Conservation (phyloP, 2,888 invertebrate species). For the Coelopa pilipes region DNA sequence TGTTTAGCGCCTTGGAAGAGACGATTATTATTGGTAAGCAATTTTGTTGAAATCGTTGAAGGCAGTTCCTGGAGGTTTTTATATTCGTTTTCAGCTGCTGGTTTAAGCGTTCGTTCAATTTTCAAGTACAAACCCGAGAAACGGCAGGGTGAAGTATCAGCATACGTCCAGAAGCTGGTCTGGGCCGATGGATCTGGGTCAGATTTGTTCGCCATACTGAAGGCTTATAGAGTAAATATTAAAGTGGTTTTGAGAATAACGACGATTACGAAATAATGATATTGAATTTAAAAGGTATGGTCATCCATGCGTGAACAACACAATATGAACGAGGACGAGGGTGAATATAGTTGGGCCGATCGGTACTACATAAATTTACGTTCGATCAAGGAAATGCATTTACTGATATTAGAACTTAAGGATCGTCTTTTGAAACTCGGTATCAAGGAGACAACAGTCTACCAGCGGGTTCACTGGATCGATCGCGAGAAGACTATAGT, state of each 20-base stretch:
- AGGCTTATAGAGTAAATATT: slow-evolving; percentile 76
- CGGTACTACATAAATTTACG: slow-evolving; percentile 77
- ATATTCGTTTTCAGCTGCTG: slow-evolving; percentile 73
- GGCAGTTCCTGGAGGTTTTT: neutral
- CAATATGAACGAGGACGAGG: slow-evolving; percentile 68
- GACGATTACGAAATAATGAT: neutral
- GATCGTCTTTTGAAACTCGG: slow-evolving; percentile 72
- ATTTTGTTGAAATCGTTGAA: neutral
- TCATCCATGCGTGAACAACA: slow-evolving; percentile 71
- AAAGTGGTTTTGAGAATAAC: neutral
- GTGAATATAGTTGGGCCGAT: slow-evolving; percentile 75
- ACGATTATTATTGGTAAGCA: slow-evolving; percentile 79
- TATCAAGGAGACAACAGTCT: slow-evolving; percentile 70
- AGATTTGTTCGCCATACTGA: slow-evolving; percentile 84
- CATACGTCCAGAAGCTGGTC: slow-evolving; percentile 79
- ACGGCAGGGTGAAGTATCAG: slow-evolving; percentile 70
- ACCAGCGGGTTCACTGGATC: slow-evolving; percentile 66
- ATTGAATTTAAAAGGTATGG: slow-evolving; percentile 74
- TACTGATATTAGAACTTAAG: slow-evolving; percentile 77
- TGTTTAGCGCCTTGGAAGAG: slow-evolving; percentile 86
- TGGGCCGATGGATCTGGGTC: slow-evolving; percentile 86
- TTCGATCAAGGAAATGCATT: slow-evolving; percentile 79
- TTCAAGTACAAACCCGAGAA: slow-evolving; percentile 72
- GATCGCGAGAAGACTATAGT: slow-evolving; percentile 71
- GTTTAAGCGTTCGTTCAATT: slow-evolving; percentile 82